phyloP scores from a whole-genome alignment of 2,888 invertebrate species.

The Coelopa pilipes region DNA sequence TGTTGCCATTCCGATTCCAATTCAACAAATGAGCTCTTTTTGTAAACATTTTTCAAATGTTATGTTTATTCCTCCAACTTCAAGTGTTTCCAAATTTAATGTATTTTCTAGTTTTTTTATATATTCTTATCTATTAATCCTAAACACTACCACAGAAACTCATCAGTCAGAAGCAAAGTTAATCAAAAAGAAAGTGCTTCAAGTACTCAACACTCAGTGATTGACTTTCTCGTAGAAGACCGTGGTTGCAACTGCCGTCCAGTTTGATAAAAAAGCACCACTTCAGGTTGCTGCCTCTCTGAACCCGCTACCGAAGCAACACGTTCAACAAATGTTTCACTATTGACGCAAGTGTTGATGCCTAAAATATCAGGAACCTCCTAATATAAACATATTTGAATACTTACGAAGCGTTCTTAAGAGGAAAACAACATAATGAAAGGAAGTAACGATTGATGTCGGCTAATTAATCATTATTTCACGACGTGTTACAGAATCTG shows the following conservation, averaged over 20 bases:
- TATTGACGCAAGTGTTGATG: conserved; percentile 27
- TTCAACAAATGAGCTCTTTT: conserved; percentile 56
- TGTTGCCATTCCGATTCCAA: conserved; percentile 35
- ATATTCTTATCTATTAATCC: background rate
- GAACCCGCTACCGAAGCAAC: background rate
- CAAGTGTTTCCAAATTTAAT: background rate
- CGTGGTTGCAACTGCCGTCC: conserved; percentile 54
- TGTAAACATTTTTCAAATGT: conserved; percentile 53
- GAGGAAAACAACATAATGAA: background rate
- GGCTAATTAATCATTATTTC: too few species aligned
- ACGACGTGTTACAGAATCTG: too few species aligned
- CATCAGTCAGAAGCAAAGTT: conserved; percentile 23
- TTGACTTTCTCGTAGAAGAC: conserved; percentile 56
- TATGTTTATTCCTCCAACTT: background rate
- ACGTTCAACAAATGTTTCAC: conserved; percentile 8
- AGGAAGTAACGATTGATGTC: too few species aligned
- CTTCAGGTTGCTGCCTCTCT: background rate
- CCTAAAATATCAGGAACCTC: background rate
- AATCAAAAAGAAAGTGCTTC: conserved; percentile 35
- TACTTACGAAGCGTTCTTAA: background rate
- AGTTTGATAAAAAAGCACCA: conserved; percentile 25
- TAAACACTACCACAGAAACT: background rate
- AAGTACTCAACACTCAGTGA: conserved; percentile 35
- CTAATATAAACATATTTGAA: background rate
- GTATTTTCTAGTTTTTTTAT: background rate